phyloP scores from a whole-genome alignment of 2,113 vertebrate genomes.

The Aythya baeri region DNA sequence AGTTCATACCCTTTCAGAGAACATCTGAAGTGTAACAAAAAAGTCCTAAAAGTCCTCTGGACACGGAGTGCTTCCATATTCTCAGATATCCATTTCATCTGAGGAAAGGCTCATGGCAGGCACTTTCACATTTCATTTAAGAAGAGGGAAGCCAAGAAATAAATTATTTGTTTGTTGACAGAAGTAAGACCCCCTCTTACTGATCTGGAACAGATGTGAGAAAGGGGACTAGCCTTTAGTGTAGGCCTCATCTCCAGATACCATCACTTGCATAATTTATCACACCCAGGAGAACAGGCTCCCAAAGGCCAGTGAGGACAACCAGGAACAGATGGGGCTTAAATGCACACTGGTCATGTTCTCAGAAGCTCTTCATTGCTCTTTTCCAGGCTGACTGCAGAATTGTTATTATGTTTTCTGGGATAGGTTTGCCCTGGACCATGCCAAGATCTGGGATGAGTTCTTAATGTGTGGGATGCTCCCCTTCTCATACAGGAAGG shows the following conservation, averaged over 20 bases:
- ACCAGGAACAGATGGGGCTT: neutral
- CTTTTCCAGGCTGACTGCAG: neutral
- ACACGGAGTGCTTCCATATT: neutral
- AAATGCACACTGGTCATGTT: neutral
- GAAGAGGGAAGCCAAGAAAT: neutral
- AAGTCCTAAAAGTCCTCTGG: neutral
- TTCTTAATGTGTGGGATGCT: neutral
- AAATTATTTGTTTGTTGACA: neutral
- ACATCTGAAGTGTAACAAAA: neutral
- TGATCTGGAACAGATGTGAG: neutral
- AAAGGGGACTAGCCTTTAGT: neutral
- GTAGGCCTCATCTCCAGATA: neutral
- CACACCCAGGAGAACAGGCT: neutral
- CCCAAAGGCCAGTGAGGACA: neutral
- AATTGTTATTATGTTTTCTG: neutral
- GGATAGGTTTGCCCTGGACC: neutral
- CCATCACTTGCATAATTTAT: neutral
- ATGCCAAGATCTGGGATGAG: neutral
- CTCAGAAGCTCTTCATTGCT: neutral
- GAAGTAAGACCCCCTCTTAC: accelerated
- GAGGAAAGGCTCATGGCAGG: neutral
- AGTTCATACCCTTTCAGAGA: neutral
- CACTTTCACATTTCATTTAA: neutral
- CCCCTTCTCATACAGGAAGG: neutral
- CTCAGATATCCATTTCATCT: neutral